Evolutionary conservation across 2,113 vertebrate genomes (phyloP), one percentile per base, ranked within the genome.

Genomic region (Bothrops jararaca): DNA sequence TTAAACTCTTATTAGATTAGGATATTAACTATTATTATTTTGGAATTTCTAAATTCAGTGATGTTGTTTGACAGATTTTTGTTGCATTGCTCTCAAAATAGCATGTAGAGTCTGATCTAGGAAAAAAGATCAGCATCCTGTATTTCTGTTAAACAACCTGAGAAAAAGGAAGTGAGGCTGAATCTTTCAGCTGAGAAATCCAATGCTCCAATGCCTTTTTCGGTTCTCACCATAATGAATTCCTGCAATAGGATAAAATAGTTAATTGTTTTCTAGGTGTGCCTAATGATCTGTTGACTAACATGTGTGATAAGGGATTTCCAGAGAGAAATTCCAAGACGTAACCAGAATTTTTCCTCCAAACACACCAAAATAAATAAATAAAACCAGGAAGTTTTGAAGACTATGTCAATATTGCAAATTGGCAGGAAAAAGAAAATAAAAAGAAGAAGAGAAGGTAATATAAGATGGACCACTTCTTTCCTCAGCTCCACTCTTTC

Each of bases 211-310:
- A 80, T 92, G 69, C 96, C 94, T 91, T 89, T 90, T 89, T 94
- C 87, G 80, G 87, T 96, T 95, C 95, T 93, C 95, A 96, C 96
- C 93, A 97, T 97, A 98, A 97, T 97, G 95, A 29, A 92, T 95
- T 94, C 97, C 94, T 98, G 95, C 88, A 95, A 11, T 54, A 96
- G 97, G 0, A 86, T 86, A 88, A 95, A 97, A 97, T 94, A 96
- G 94, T 96, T 97, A 97, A 97, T 98, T 97, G 97, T 97, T 96
- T 91, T 95, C 94, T 94, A 93, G 93, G 52, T 91, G 88, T 93
- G 74, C 88, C 91, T 98, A 98, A 98, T 96, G 97, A 97, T 89
- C 97, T 98, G 96, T 96, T 98, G 98, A 98, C 97, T 98, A 98
- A 97, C 96, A 97, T 95, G 93, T 53, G 24, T 95, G 96, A 92